Evolutionary conservation across 1,140 invertebrate species (phyloP).

Genomic region (Cecropterus lyciades): DNA sequence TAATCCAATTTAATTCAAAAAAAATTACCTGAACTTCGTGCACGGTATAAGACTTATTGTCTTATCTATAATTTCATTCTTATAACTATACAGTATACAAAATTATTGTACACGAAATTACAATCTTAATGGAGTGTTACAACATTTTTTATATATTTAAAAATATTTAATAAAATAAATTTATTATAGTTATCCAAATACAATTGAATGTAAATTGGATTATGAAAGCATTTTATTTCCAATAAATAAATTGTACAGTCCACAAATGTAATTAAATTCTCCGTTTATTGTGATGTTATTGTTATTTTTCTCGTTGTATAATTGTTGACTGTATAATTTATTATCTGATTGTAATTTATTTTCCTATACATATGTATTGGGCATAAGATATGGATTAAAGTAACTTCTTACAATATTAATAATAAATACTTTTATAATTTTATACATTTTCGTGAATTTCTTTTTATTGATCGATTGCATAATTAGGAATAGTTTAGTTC

Average conservation of each 20-base stretch:
- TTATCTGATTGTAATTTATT: neutral
- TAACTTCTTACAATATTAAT: too few relatives aligned
- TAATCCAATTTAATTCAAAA: conserved; percentile 4
- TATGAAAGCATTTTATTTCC: conserved; percentile 8
- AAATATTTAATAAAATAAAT: too few relatives aligned
- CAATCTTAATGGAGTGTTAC: too few relatives aligned
- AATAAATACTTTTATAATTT: too few relatives aligned
- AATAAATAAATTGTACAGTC: conserved; percentile 6
- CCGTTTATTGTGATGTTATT: neutral
- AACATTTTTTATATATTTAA: too few relatives aligned
- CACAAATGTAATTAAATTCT: neutral
- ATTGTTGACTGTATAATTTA: conserved; percentile 3
- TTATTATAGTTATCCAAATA: too few relatives aligned
- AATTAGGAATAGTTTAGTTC: too few relatives aligned
- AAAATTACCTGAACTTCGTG: too few relatives aligned
- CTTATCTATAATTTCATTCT: neutral
- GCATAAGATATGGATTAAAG: conserved; percentile 6
- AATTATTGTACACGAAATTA: too few relatives aligned
- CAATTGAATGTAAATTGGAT: neutral
- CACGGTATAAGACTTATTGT: neutral
- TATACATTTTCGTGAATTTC: too few relatives aligned
- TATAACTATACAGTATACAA: neutral
- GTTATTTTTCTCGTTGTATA: too few relatives aligned
- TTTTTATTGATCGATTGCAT: too few relatives aligned
- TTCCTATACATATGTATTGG: conserved; percentile 21